Percentiles rank a stretch among this genome's conserved stretches.
Conservation (phyloP, 2,113 vertebrate species). For the cattle (Bos taurus) region DNA sequence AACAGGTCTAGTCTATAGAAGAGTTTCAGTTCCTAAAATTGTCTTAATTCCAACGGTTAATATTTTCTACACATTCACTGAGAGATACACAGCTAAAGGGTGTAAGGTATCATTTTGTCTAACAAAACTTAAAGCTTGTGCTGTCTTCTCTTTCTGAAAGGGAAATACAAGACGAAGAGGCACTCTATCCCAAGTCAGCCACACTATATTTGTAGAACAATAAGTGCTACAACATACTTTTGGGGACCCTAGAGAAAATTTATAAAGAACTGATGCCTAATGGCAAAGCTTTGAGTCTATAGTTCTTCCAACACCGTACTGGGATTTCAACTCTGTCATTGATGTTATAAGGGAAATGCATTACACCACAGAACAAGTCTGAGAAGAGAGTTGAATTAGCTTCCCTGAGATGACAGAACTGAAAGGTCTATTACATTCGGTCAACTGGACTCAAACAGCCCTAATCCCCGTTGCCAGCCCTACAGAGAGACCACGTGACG, state of each 20-base stretch:
- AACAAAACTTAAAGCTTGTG: neutral
- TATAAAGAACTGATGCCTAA: neutral
- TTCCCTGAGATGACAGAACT: neutral
- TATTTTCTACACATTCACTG: neutral
- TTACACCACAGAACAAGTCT: neutral
- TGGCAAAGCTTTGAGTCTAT: neutral
- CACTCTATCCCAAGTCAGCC: neutral
- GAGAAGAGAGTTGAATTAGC: neutral
- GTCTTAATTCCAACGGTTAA: neutral
- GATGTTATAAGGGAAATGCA: neutral
- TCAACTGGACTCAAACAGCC: neutral
- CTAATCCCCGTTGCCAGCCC: neutral
- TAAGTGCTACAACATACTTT: neutral
- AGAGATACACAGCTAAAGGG: neutral
- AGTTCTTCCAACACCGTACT: neutral
- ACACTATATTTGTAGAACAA: neutral
- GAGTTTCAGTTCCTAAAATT: neutral
- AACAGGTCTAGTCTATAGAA: neutral
- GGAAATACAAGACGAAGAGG: neutral
- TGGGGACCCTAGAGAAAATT: neutral
- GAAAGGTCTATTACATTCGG: neutral
- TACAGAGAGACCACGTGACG: neutral
- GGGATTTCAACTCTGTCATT: neutral
- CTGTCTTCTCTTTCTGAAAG: neutral
- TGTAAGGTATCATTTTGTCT: neutral